Evolutionary conservation across 2,113 vertebrate species (phyloP).

Genomic region (Myotis davidii): DNA sequence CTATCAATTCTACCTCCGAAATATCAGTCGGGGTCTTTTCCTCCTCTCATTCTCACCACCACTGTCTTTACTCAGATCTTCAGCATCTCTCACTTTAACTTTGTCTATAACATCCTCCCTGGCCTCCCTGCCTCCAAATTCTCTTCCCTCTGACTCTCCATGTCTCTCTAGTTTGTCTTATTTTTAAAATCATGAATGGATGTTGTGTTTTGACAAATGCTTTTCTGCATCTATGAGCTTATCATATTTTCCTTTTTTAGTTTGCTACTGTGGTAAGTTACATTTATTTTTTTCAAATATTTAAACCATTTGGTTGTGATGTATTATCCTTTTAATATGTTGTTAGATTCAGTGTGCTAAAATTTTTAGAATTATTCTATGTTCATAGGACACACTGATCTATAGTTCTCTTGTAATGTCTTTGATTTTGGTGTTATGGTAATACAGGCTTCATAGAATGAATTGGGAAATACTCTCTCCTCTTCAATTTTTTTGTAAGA

Average conservation of each 20-base stretch:
- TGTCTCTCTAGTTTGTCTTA: background rate
- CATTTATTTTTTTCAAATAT: background rate
- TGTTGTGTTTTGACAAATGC: background rate
- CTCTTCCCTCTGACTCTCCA: background rate
- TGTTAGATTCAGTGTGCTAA: background rate
- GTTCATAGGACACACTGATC: background rate
- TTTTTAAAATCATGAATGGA: background rate
- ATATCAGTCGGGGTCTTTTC: background rate
- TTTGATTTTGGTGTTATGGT: background rate
- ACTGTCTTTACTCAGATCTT: background rate
- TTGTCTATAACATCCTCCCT: background rate
- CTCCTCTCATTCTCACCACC: background rate
- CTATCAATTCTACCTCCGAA: background rate
- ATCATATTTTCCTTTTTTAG: background rate
- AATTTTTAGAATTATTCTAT: background rate
- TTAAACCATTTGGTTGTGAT: background rate
- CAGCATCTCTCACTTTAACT: background rate
- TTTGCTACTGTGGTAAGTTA: background rate
- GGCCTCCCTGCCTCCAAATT: background rate
- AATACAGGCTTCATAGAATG: background rate
- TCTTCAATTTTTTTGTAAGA: constrained; percentile 2
- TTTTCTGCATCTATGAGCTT: background rate
- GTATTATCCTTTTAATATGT: background rate
- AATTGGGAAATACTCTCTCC: background rate
- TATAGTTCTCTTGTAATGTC: background rate